Evolutionary conservation across 2,888 invertebrate species (phyloP), one percentile per base, ranked within the genome.

Genomic region (Melieria crassipennis): DNA sequence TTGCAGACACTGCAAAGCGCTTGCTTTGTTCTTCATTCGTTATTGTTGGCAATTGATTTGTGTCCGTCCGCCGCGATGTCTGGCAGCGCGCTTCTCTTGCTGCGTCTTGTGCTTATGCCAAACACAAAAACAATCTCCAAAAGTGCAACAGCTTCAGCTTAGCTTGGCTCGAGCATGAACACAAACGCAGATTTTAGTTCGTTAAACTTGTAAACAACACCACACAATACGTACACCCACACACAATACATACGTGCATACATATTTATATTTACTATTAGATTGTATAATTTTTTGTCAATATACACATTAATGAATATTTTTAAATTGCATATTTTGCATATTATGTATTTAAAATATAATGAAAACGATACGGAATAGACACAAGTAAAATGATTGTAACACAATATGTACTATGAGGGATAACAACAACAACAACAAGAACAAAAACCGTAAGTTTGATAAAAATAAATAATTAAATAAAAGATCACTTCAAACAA

Each of bases 401-500:
- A 65, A 52, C 43, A 65, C 10, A 65, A 65, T 30, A 30, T 30
- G 30, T 30, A 30, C 30, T 30, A 30, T 30, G 30, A 30, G 30
- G 30, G 30, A 30, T 30, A 60, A 61, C 52, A n/a, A 48, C 64
- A 43, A 52, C 30, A 30, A 30, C 30, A 30, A 30, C 30, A 30
- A 30, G 30, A 30, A 30, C 30, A 30, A 30, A 30, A 30, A 30
- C 30, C 30, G 30, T 30, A 50, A 52, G 67, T 67, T 67, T 67
- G 60, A 67, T 67, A 67, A 61, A 67, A 67, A 52, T 67, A 52
- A 67, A 67, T n/a, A 13, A 65, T 47, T 65, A 61, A 67, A 60
- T 67, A 61, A 30, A 30, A 30, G 30, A 30, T 30, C 67, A 67
- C 52, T 61, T 61, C 30, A 30, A 30, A 67, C 60, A 67, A 57